Evolutionary conservation across 2,797 vertebrate species (phyloP), one percentile per base, ranked within the genome.

Genomic region (Poecile montanus): DNA sequence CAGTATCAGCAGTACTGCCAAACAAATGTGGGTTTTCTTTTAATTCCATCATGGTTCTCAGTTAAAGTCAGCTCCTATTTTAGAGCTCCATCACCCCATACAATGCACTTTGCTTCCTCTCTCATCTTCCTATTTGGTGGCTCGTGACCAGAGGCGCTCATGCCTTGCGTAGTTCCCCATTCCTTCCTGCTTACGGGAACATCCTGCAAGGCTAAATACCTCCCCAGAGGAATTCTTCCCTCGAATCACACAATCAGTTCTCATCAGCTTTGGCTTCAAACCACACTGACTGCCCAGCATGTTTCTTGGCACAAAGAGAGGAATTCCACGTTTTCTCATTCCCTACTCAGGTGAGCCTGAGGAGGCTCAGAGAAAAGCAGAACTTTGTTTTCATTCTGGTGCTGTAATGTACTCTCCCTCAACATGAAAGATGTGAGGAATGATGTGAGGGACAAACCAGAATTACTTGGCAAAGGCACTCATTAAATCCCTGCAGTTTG

Each of bases 101-200:
- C 96, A 97, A 97, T 83, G 98, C 97, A 3, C 94, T 98, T 63
- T 0, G 34, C 97, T 92, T 95, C 97, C 88, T 98, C 96, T 73
- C 98, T 98, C 83, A 53, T 94, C 45, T 98, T 97, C 90, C 94
- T 98, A 97, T 97, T 54, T 2, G 6, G 97, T 98, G 98, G 96
- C 98, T 97, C 65, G 91, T n/a, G 97, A 98, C 94, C 97, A 98
- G 7, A 91, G 98, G 25, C 96, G 60, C 6, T 98, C 34, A 96
- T 19, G 98, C 98, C 93, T 98, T 99, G 98, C 96, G 98, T 82
- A 98, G 98, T 18, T 98, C 98, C 25, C 98, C 98, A 4, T 98
- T 98, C 95, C 98, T 99, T 93, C 98, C 98, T 10, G 73, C 97
- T 62, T 98, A 98, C 9, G 96, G 98, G 70, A 98, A 98, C 25